Evolutionary conservation across 2,113 vertebrate genomes (phyloP), one percentile per base, ranked within the genome.

Genomic region (Nothobranchius furzeri): DNA sequence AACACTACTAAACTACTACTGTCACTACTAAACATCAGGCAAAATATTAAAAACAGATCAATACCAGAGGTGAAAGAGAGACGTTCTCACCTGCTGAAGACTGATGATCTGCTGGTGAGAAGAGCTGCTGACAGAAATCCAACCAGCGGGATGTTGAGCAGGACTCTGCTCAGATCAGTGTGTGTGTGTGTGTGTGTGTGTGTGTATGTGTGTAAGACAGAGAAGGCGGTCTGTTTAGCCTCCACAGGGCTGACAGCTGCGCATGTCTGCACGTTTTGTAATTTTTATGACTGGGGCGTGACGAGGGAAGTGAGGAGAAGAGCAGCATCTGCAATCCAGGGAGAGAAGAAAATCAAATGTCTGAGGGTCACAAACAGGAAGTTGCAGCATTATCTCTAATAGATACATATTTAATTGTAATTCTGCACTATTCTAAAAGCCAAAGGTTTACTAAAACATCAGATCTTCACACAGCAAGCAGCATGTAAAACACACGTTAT

Each of bases 261-360:
- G 46, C 46, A 47, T 47, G 46, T 47, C 3, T 47, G 46, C 12
- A 6, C 12, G 49, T 7, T 49, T 10, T 55, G 13, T n/a, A n/a
- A 17, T 0, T 46, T 75, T 79, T 55, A 80, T 80, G 68, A 63
- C 69, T 66, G 61, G 48, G 68, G 67, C 61, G 10, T 17, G 79
- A 82, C 81, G 61, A 82, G 53, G 64, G 65, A 73, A 68, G 73
- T 53, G 42, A 65, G 68, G 36, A 53, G 74, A 36, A 71, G 71
- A 59, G 50, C 70, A 45, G 35, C 35, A 1, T 12, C 12, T 47
- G 4, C 12, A 5, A 4, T 40, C 37, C 37, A 45, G 43, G 9
- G 43, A 45, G 11, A 45, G 43, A 40, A 40, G 37, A 40, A 1
- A 40, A 7, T 2, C 3, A 30, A 30, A 30, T 4, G 30, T 30